These are phyloP conservation scores for Actinia tenebrosa DNA, from an alignment of 64 coral and sea anemone genomes.

Conservation along the genomic window DNA sequence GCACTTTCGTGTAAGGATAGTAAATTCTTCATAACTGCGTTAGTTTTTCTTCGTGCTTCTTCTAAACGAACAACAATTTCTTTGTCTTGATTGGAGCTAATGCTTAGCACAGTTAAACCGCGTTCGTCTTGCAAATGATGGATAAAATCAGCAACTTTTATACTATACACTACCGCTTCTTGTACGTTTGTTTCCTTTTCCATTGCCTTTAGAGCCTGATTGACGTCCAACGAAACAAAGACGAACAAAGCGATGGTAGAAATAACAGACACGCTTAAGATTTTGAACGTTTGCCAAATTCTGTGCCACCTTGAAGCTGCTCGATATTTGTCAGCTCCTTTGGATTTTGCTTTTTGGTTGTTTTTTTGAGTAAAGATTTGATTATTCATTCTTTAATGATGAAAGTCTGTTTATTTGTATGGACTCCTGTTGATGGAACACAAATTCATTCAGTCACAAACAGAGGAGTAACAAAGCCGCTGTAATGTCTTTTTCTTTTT, in stretches of 20 bases:
- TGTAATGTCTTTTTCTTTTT: no score
- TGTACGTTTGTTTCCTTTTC: not conserved
- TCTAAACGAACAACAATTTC: not conserved
- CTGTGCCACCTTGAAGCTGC: not conserved
- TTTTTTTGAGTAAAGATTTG: no score
- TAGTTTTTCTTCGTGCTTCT: not conserved
- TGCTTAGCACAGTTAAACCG: not conserved
- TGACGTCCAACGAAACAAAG: conserved; percentile 31
- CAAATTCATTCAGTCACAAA: no score
- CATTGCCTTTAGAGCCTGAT: not conserved
- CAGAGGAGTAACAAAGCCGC: no score
- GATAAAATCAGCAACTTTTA: conserved; percentile 19
- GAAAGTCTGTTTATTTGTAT: no score
- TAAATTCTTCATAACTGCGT: not conserved
- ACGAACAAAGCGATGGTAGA: conserved; percentile 25
- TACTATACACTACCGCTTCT: not conserved
- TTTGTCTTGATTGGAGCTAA: not conserved
- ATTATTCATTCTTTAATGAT: no score
- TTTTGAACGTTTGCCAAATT: conserved; percentile 38
- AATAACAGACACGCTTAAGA: conserved; percentile 34
- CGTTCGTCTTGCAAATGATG: conserved; percentile 25
- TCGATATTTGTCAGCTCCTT: not conserved
- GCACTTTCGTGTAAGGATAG: not conserved
- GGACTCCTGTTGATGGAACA: no score
- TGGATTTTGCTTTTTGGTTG: no score